Percentiles rank a stretch among this genome's conserved stretches.
These are phyloP conservation scores for Lordiphosa stackelbergi DNA, from an alignment of 1,140 invertebrate genomes.

Conservation along the genomic window DNA sequence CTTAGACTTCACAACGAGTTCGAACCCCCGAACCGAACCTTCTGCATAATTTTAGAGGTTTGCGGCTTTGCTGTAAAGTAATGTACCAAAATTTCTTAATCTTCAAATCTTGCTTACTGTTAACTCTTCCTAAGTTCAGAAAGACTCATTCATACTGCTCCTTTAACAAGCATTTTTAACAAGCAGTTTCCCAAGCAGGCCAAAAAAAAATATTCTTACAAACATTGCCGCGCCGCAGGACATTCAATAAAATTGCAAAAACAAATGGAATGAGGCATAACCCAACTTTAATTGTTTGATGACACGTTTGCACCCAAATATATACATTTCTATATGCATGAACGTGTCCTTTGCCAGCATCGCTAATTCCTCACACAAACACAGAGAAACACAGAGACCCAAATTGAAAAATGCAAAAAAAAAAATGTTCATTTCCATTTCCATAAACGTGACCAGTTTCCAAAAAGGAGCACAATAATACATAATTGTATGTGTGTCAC, in stretches of 20 bases:
- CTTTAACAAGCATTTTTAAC: no score
- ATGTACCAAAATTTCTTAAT: no score
- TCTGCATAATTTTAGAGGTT: no score
- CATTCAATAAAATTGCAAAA: slow-evolving; percentile 8
- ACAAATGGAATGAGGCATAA: slow-evolving; percentile 7
- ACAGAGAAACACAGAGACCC: slow-evolving; percentile 11
- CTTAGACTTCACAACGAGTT: no score
- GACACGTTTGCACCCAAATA: slow-evolving; percentile 34
- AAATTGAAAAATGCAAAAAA: slow-evolving; percentile 63
- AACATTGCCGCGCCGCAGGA: slow-evolving; percentile 32
- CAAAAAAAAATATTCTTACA: no score
- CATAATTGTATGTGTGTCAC: slow-evolving; percentile 58
- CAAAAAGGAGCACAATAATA: background rate
- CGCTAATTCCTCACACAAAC: slow-evolving; percentile 50
- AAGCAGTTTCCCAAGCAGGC: no score
- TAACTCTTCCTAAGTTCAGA: no score
- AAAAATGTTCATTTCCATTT: slow-evolving; percentile 45
- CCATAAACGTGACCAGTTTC: slow-evolving; percentile 44
- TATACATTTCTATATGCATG: slow-evolving; percentile 23
- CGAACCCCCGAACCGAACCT: no score
- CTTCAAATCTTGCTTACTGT: no score
- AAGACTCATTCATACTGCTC: no score
- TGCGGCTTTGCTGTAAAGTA: no score
- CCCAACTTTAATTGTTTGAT: slow-evolving; percentile 40
- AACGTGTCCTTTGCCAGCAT: slow-evolving; percentile 63